A percentile compares a stretch with the other conserved stretches of the same genome.
Evolutionary conservation across 2,113 vertebrate species (phyloP).

Genomic region (Muntiacus muntjak): DNA sequence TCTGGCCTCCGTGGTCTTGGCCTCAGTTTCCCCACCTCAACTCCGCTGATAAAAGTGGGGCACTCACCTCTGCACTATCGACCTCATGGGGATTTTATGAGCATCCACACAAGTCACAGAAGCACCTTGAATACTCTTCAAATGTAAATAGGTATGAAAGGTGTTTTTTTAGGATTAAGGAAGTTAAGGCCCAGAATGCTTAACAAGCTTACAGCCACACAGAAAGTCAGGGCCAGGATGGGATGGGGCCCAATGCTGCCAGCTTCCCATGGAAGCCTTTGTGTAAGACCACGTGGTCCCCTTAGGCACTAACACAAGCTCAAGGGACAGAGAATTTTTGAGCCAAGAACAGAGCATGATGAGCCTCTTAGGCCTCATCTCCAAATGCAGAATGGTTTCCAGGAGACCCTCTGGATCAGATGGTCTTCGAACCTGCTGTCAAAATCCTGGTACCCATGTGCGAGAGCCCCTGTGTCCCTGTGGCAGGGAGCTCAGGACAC

Average conservation of each 20-base stretch:
- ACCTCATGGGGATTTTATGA: background rate
- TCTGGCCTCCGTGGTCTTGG: accelerated
- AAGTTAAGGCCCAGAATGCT: background rate
- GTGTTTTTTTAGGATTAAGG: background rate
- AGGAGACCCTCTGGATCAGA: background rate
- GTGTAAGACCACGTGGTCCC: background rate
- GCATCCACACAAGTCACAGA: background rate
- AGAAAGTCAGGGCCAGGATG: background rate
- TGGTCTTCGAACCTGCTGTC: accelerated
- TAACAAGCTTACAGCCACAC: accelerated
- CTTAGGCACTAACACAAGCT: too few relatives aligned
- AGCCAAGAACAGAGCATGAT: background rate
- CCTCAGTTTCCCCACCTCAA: background rate
- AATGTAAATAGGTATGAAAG: background rate
- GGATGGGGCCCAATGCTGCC: background rate
- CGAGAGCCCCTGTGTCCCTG: accelerated
- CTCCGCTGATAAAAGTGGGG: background rate
- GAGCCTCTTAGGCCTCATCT: too few relatives aligned
- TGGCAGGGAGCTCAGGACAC: background rate
- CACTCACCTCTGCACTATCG: background rate
- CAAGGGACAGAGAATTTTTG: background rate
- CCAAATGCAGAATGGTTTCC: background rate
- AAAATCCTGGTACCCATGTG: background rate
- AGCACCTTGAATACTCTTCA: background rate
- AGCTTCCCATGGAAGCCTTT: background rate